Evolutionary conservation across 2,797 vertebrate species (phyloP), one percentile per base, ranked within the genome.

Genomic region (Eospalax fontanierii): DNA sequence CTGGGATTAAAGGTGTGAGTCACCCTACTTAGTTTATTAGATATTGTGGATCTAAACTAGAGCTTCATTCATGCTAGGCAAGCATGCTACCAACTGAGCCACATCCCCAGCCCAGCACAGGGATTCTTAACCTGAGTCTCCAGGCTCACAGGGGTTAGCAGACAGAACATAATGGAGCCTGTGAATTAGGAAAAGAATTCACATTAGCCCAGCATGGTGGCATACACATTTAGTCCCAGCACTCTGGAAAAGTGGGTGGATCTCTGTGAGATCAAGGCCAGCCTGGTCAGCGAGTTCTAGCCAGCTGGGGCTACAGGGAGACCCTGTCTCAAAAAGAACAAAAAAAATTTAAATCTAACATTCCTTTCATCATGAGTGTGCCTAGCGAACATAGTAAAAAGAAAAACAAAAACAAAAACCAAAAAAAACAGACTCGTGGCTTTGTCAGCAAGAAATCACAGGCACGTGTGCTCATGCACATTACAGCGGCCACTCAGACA

Each of bases 381-480:
- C 84, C 35, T 22, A 79, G 50, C 35, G 85, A 84, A 92, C 19
- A 85, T 15, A 85, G 73, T 85, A 43, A 90, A 22, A 54, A 54
- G 2, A 54, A 54, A 54, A 54, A 54, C 50, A 54, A 54, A 54
- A 54, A 50, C 46, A 50, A 50, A 54, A 54, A 50, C 46, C 6
- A 50, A 54, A 54, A 54, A 40, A 80, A 40, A 35, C 87, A 57
- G 54, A 54, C 18, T 24, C 24, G 6, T 83, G 63, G 38, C 91
- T 88, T 50, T 76, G 75, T 93, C 61, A 30, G 59, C 75, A 35
- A 88, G 63, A 76, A 91, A 74, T 68, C 68, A 68, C 63, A 74
- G 68, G 50, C 40, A 22, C 22, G n/a, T n/a, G n/a, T n/a, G 79
- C 85, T 46, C 33, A 63, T n/a, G 12, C 40, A 40, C 11, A 12